These are phyloP conservation scores for Chrysopilus asiliformis DNA, from an alignment of 2,888 invertebrate species.

Conservation along the genomic window DNA sequence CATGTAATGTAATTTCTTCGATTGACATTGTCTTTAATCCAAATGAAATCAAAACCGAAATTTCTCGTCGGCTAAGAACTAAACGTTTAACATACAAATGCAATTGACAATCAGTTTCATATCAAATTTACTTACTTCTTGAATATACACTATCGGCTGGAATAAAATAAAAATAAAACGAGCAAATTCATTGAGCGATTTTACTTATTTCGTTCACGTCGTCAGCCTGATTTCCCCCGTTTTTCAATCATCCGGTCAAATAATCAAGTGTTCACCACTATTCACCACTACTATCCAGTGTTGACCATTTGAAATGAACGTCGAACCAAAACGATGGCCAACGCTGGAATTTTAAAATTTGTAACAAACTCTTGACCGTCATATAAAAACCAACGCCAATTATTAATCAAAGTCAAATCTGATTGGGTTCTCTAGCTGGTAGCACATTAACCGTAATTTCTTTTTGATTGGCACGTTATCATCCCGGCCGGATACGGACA, in stretches of 20 bases:
- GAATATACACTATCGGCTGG: too few species aligned
- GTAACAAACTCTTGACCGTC: slow-evolving; percentile 13
- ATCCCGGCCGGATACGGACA: not conserved
- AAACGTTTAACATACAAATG: too few species aligned
- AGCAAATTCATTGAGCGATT: too few species aligned
- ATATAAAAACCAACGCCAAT: slow-evolving; percentile 33
- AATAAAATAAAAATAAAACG: too few species aligned
- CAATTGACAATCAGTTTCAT: too few species aligned
- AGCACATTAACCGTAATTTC: slow-evolving; percentile 8
- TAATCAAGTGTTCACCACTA: too few species aligned
- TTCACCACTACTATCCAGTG: too few species aligned
- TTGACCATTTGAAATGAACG: slow-evolving; percentile 2
- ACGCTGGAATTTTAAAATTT: slow-evolving; percentile 8
- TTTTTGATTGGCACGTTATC: slow-evolving; percentile 1
- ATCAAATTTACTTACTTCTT: too few species aligned
- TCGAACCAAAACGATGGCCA: slow-evolving; percentile 5
- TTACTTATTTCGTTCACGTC: slow-evolving; percentile 17
- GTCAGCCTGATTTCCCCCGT: slow-evolving; percentile 22
- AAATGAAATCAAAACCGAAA: too few species aligned
- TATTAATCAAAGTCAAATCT: slow-evolving; percentile 30
- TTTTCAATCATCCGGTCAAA: slow-evolving; percentile 6
- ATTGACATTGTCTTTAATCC: too few species aligned
- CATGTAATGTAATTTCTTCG: too few species aligned
- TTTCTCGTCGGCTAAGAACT: too few species aligned
- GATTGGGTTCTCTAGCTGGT: slow-evolving; percentile 28